phyloP scores from a whole-genome alignment of 2,888 invertebrate genomes.

The Plebejus argus region DNA sequence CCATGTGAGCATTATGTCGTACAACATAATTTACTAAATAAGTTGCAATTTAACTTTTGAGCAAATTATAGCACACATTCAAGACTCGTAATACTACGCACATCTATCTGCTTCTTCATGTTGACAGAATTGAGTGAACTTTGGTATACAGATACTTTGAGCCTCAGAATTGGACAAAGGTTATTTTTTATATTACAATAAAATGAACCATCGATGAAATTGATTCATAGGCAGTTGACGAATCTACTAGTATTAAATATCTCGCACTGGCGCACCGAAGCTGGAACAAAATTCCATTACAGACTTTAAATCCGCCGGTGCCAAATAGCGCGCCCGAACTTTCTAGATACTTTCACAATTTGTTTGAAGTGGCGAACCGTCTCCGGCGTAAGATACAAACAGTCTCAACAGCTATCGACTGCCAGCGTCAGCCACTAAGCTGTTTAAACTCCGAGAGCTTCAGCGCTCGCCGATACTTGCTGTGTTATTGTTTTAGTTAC shows the following conservation, averaged over 20 bases:
- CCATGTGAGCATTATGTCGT: no score
- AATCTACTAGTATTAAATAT: not conserved
- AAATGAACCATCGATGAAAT: no score
- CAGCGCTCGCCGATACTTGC: not conserved
- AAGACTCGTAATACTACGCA: no score
- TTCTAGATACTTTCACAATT: constrained; percentile 40
- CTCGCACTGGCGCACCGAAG: not conserved
- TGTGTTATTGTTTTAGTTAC: not conserved
- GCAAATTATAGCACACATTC: no score
- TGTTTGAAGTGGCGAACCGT: constrained; percentile 41
- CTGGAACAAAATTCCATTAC: constrained; percentile 38
- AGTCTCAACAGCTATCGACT: constrained; percentile 46
- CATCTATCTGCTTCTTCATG: no score
- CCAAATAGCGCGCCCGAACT: constrained; percentile 39
- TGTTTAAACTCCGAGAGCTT: constrained; percentile 39
- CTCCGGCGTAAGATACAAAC: constrained; percentile 43
- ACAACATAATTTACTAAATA: no score
- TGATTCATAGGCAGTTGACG: no score
- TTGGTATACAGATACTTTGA: no score
- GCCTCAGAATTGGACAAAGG: no score
- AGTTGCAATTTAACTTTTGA: no score
- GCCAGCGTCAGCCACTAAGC: constrained; percentile 41
- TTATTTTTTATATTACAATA: no score
- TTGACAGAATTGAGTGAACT: no score
- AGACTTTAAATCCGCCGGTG: constrained; percentile 35